Conservation (phyloP, 2,113 vertebrate species). For the Polyodon spathula region DNA sequence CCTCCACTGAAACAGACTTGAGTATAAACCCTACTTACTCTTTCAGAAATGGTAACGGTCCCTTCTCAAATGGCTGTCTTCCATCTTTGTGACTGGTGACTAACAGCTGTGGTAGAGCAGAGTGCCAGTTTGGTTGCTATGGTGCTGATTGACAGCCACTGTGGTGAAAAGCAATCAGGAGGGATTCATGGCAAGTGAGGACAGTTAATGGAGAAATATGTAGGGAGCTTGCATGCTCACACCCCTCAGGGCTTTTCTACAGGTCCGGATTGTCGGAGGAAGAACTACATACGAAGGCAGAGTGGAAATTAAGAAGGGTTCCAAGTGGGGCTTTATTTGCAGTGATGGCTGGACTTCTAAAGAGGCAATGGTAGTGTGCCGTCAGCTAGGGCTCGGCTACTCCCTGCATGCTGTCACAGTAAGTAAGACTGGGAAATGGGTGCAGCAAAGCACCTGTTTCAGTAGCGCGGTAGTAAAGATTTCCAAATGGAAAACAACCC, state of each 20-base stretch:
- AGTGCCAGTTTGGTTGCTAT: neutral
- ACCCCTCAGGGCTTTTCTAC: slow-evolving; percentile 49
- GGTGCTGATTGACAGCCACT: neutral
- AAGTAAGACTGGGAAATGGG: slow-evolving; percentile 40
- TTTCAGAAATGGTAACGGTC: no score
- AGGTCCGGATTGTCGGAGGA: slow-evolving; percentile 72
- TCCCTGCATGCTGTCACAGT: slow-evolving; percentile 77
- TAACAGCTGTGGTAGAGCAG: neutral
- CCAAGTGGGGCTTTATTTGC: slow-evolving; percentile 75
- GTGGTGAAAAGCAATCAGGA: neutral
- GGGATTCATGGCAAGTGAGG: neutral
- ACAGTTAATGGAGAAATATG: slow-evolving; percentile 25
- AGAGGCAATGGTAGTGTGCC: slow-evolving; percentile 78
- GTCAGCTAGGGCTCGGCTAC: slow-evolving; percentile 77
- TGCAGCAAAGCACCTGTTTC: neutral
- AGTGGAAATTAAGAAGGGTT: slow-evolving; percentile 72
- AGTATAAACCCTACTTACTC: no score
- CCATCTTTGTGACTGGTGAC: no score
- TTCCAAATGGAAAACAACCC: no score
- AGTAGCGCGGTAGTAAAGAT: neutral
- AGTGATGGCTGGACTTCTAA: slow-evolving; percentile 73
- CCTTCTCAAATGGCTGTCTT: no score
- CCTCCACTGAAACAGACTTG: no score
- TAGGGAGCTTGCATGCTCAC: slow-evolving; percentile 36
- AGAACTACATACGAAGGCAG: slow-evolving; percentile 65